Evolutionary conservation across 2,888 invertebrate genomes (phyloP), one percentile per base, ranked within the genome.

Genomic region (Patella ulyssiponensis): DNA sequence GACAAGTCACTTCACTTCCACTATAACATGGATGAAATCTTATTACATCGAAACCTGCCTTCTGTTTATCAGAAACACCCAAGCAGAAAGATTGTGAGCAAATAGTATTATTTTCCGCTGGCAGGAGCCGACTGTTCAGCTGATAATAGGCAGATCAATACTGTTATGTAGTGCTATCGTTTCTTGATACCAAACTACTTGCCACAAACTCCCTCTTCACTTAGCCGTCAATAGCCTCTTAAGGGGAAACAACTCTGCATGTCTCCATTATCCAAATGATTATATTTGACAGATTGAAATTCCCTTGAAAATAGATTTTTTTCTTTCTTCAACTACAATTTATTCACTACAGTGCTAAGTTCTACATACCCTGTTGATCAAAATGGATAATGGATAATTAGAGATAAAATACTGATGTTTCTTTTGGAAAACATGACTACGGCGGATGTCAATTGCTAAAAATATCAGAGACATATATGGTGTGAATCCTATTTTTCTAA

Each of bases 161-260:
- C 64, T 23, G 64, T 64, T 64, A 64, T 64, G 64, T 64, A 64
- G 64, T 64, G 64, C 64, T 64, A 64, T 64, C 64, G 23, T 64
- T 64, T 64, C 64, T 64, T 64, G 64, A 64, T 64, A 64, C 64
- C 64, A 64, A 64, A 64, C 64, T 64, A 64, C 64, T 64, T 64
- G 64, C 64, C 64, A 64, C 64, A 64, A 64, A 23, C 64, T 64
- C 64, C 20, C 64, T 64, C 64, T 23, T 64, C 64, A 64, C 64
- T 64, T 64, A 23, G 23, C 64, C 23, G 64, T 64, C 64, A 64
- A 64, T 64, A 64, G 64, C 64, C 64, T 64, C 64, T 64, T 64
- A 23, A 64, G 14, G 64, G 64, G 64, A 64, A 64, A 64, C 23
- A 64, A 64, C 64, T 64, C 64, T 64, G 23, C 64, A 64, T 23